These are phyloP conservation scores for Pseudopipra pipra DNA, from an alignment of 2,113 vertebrate genomes.

Conservation along the genomic window DNA sequence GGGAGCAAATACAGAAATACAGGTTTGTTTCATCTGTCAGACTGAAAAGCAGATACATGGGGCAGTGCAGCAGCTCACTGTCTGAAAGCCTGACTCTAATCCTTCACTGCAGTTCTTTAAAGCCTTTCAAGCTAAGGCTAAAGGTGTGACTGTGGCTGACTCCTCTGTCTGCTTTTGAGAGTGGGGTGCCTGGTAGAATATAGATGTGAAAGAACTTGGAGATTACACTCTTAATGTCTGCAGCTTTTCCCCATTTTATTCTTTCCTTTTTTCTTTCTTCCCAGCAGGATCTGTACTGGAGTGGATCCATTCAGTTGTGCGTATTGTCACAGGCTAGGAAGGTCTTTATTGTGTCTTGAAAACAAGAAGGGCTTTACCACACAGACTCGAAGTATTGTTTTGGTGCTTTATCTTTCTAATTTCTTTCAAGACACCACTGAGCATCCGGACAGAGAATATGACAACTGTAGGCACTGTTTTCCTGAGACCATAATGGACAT, in stretches of 20 bases:
- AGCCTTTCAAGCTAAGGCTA: slow-evolving; percentile 21
- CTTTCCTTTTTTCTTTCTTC: not conserved
- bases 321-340: not conserved
- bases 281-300: not conserved
- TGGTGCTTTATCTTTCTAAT: not conserved
- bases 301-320: not conserved
- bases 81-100: slow-evolving; percentile 5
- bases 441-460: not conserved
- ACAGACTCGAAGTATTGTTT: not conserved
- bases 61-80: not conserved
- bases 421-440: not conserved
- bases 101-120: slow-evolving; percentile 3
- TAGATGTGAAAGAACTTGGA: not conserved
- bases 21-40: slow-evolving; percentile 17
- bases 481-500: not conserved
- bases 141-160: slow-evolving; percentile 15
- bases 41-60: not conserved
- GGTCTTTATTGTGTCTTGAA: not conserved
- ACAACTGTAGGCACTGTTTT: not conserved
- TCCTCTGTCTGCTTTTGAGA: slow-evolving; percentile 10
- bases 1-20: slow-evolving; percentile 5
- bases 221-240: not conserved
- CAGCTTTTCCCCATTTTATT: not conserved
- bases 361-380: not conserved
- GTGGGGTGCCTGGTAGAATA: not conserved